These are phyloP conservation scores for Steatornis caripensis DNA, from an alignment of 2,113 vertebrate species.

Conservation along the genomic window DNA sequence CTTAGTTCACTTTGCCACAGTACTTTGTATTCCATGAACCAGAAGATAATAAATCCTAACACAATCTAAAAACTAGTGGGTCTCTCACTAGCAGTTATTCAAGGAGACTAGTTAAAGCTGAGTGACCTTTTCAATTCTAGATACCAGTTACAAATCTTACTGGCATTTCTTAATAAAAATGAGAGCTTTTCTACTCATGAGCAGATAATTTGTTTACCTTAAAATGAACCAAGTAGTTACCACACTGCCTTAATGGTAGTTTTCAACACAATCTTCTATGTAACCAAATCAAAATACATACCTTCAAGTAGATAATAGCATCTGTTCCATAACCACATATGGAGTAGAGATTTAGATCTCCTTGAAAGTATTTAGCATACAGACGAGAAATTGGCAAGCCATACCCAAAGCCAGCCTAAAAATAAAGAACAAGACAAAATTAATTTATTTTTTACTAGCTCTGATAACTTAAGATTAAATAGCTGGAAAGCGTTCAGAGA, in stretches of 20 bases:
- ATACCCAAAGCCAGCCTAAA: conserved; percentile 95
- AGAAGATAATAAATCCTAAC: neutral
- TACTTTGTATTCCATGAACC: neutral
- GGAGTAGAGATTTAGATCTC: conserved; percentile 94
- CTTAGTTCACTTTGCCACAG: neutral
- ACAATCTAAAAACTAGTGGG: neutral
- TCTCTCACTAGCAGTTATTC: neutral
- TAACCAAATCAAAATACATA: conserved; percentile 43
- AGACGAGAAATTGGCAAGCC: conserved; percentile 97
- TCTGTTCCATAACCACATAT: conserved; percentile 95
- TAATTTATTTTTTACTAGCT: neutral
- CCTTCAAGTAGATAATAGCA: conserved; percentile 95
- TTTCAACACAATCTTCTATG: neutral
- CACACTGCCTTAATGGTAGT: neutral
- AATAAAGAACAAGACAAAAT: neutral
- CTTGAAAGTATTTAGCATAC: conserved; percentile 97
- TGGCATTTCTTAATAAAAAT: neutral
- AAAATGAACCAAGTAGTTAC: neutral
- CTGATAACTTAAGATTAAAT: neutral
- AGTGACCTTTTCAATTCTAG: neutral
- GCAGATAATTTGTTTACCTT: neutral
- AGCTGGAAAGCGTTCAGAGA: neutral
- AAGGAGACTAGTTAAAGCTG: neutral
- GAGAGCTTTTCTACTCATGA: neutral
- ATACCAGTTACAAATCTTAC: neutral